Percentiles rank a stretch among this genome's conserved stretches.
Conservation (phyloP, 2,113 vertebrate species). For the Spermophilus dauricus region DNA sequence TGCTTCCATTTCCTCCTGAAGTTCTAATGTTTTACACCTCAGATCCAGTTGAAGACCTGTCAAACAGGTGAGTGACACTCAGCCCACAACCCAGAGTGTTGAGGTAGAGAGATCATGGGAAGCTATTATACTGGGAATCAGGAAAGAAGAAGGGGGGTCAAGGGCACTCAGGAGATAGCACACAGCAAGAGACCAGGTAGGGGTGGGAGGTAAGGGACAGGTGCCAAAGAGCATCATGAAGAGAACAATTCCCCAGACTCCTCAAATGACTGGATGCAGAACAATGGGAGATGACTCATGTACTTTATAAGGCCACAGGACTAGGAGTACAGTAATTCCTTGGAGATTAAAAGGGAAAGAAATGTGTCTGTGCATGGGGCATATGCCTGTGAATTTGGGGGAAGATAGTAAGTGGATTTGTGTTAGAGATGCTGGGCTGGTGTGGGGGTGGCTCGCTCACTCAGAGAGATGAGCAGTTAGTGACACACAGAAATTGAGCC, state of each 20-base stretch:
- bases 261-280: not conserved
- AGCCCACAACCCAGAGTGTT: not conserved
- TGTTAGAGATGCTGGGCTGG: not conserved
- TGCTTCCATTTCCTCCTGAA: not conserved
- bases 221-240: not conserved
- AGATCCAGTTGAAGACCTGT: not conserved
- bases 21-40: not conserved
- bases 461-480: not conserved
- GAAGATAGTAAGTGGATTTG: not conserved
- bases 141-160: not conserved
- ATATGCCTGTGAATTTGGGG: not conserved
- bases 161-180: no score
- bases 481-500: not conserved
- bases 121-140: accelerated
- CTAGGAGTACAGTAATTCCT: not conserved
- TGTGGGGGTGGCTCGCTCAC: not conserved
- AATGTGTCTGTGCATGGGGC: not conserved
- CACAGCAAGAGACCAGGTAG: accelerated
- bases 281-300: not conserved
- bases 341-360: not conserved
- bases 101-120: not conserved
- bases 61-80: not conserved
- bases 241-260: not conserved
- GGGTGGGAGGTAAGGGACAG: no score
- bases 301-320: not conserved